Percentiles rank a stretch among this genome's conserved stretches.
Conservation (phyloP, 2,113 vertebrate species). For the Petrocephalus zakoni region DNA sequence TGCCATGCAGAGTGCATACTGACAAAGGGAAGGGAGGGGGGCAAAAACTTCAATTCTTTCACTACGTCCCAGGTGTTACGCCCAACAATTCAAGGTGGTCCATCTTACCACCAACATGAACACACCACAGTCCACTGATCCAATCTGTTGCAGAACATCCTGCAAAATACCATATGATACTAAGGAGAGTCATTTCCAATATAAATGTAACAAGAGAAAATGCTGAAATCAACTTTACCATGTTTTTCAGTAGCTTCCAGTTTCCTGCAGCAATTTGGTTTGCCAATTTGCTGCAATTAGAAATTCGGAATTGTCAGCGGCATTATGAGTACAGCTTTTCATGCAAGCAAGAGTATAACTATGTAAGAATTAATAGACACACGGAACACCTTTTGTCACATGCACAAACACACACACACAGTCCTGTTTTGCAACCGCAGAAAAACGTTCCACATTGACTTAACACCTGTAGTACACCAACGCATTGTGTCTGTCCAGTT, state of each 20-base stretch:
- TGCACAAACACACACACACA: too few relatives aligned
- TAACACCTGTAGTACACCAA: neutral
- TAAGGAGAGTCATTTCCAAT: neutral
- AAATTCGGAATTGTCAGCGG: too few relatives aligned
- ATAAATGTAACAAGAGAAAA: neutral
- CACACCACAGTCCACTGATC: neutral
- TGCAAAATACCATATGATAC: neutral
- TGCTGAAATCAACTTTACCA: neutral
- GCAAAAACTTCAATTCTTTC: too few relatives aligned
- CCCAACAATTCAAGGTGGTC: neutral
- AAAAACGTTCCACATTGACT: neutral
- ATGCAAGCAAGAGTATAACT: too few relatives aligned
- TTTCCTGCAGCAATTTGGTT: neutral
- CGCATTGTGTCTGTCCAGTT: neutral
- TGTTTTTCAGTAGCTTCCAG: too few relatives aligned
- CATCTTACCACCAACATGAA: neutral
- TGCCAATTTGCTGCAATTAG: neutral
- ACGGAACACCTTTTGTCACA: too few relatives aligned
- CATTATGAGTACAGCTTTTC: too few relatives aligned
- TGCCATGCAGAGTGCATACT: neutral
- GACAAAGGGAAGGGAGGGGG: neutral
- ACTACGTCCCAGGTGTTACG: neutral
- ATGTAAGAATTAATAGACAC: too few relatives aligned
- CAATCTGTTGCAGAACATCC: neutral
- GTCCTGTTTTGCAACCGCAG: neutral